Conservation (phyloP, 2,113 vertebrate species). For the Mirounga angustirostris region DNA sequence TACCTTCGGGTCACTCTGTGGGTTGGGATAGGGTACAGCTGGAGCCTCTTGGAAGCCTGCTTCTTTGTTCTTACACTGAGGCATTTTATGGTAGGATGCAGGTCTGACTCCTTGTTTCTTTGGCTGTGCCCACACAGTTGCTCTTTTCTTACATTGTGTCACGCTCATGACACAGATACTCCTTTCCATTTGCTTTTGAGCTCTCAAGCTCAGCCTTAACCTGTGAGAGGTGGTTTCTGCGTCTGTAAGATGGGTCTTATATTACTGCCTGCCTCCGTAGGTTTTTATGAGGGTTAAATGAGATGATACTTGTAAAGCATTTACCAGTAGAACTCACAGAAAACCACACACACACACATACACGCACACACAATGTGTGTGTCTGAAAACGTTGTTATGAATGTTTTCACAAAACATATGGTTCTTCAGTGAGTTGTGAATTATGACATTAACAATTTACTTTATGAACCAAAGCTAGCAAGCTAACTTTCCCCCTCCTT, state of each 20-base stretch:
- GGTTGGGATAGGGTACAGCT: background rate
- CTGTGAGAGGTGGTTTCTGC: background rate
- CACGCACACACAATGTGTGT: background rate
- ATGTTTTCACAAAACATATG: conserved; percentile 31
- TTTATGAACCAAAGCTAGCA: background rate
- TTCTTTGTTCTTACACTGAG: background rate
- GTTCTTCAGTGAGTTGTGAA: conserved; percentile 34
- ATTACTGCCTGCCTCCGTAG: background rate
- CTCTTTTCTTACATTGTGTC: fast-evolving
- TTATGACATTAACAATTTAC: background rate
- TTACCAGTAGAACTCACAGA: background rate
- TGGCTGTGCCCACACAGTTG: background rate
- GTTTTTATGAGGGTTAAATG: conserved; percentile 1
- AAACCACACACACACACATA: background rate
- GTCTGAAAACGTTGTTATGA: background rate
- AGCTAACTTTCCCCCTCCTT: background rate
- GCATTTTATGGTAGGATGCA: background rate
- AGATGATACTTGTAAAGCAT: background rate
- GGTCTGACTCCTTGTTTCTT: background rate
- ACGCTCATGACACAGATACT: background rate
- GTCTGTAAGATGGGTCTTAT: background rate
- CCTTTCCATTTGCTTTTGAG: background rate
- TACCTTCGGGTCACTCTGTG: background rate
- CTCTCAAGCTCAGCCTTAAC: background rate
- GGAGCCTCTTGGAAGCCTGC: background rate